These are phyloP conservation scores for Rapana venosa DNA, from an alignment of 2,888 invertebrate species.

Conservation along the genomic window DNA sequence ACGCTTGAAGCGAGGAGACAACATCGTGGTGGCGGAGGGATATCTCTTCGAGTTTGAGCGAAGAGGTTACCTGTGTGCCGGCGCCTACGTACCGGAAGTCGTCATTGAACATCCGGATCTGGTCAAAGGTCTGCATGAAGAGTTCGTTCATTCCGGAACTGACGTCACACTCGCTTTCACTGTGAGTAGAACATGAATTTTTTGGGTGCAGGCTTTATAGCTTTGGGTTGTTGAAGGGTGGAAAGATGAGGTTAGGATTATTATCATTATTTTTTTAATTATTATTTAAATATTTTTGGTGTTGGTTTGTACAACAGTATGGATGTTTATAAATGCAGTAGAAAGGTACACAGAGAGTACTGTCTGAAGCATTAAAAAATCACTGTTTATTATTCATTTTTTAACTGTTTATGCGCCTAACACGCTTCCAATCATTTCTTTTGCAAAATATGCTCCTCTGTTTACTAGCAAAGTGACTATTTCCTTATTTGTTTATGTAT, in stretches of 20 bases:
- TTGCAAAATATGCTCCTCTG: no score
- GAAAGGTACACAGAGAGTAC: background rate
- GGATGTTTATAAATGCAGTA: no score
- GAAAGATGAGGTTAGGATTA: no score
- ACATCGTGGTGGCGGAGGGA: slow-evolving; percentile 70
- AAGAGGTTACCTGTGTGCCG: slow-evolving; percentile 71
- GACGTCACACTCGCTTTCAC: slow-evolving; percentile 75
- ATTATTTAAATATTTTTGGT: no score
- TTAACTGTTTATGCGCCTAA: background rate
- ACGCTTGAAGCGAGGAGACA: slow-evolving; percentile 63
- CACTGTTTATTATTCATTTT: background rate
- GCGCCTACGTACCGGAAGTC: slow-evolving; percentile 70
- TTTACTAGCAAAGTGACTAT: no score
- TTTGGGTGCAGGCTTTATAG: no score
- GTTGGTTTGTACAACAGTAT: no score
- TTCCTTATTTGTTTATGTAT: no score
- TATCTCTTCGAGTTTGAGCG: slow-evolving; percentile 73
- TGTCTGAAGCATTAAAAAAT: background rate
- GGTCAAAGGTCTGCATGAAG: slow-evolving; percentile 69
- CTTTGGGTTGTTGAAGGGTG: no score
- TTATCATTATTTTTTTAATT: no score
- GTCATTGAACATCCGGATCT: slow-evolving; percentile 71
- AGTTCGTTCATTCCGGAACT: slow-evolving; percentile 76
- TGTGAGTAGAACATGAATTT: slow-evolving; percentile 56
- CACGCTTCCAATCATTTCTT: background rate